Conservation (phyloP, 2,888 invertebrate genomes). For the Glomeris marginata region DNA sequence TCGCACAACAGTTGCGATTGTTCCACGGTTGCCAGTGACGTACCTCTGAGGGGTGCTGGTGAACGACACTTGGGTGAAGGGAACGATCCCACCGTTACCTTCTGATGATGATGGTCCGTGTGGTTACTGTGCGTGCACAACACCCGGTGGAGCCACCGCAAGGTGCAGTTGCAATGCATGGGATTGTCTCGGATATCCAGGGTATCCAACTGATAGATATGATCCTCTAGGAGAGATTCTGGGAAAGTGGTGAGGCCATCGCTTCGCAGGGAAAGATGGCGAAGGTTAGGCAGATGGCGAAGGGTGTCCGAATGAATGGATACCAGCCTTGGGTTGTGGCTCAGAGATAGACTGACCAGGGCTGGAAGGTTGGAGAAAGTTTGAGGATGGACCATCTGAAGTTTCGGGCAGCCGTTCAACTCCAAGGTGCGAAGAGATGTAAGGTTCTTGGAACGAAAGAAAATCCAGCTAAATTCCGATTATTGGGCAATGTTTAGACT, state of each 20-base stretch:
- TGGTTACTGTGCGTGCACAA: not conserved
- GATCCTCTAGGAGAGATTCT: slow-evolving; percentile 49
- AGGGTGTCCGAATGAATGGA: slow-evolving; percentile 67
- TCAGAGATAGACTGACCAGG: slow-evolving; percentile 31
- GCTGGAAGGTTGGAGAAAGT: slow-evolving; percentile 63
- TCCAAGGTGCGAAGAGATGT: slow-evolving; percentile 47
- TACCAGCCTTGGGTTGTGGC: slow-evolving; percentile 55
- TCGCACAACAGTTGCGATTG: no score
- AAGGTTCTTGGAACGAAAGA: no score
- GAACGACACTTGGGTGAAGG: no score
- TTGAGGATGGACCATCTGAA: slow-evolving; percentile 54
- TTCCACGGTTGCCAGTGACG: no score
- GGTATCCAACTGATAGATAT: slow-evolving; percentile 48
- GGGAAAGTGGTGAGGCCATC: slow-evolving; percentile 60
- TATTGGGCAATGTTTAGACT: no score
- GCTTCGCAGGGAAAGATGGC: slow-evolving; percentile 56
- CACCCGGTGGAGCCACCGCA: slow-evolving; percentile 48
- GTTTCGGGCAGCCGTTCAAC: slow-evolving; percentile 48
- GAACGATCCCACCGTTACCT: no score
- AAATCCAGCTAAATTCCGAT: no score
- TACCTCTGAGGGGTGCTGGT: no score
- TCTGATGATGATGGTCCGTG: no score
- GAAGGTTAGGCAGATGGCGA: slow-evolving; percentile 64
- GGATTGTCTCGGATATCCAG: slow-evolving; percentile 68
- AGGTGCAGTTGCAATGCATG: slow-evolving; percentile 68